These are phyloP conservation scores for Tenthredo livida DNA, from an alignment of 2,888 invertebrate genomes.

Conservation along the genomic window DNA sequence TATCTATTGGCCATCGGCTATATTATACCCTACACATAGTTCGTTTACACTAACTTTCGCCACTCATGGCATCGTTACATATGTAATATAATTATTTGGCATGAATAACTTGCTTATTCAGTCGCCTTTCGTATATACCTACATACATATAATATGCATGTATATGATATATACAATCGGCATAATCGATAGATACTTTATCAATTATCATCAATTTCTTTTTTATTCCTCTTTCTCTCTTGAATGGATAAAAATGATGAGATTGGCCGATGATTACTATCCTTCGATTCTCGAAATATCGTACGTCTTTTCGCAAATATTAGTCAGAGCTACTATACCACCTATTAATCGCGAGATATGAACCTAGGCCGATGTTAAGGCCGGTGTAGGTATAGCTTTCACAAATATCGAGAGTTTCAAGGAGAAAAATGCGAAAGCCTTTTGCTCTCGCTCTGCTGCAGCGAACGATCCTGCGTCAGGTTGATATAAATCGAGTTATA, in stretches of 20 bases:
- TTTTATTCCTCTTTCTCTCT: neutral
- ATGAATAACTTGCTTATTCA: neutral
- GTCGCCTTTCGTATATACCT: neutral
- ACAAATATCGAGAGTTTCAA: slow-evolving; percentile 50
- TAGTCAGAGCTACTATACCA: neutral
- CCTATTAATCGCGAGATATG: neutral
- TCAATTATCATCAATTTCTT: neutral
- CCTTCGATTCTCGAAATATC: neutral
- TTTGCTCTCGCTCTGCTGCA: slow-evolving; percentile 48
- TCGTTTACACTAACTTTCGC: slow-evolving; percentile 41
- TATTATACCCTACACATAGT: slow-evolving; percentile 40
- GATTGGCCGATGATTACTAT: neutral
- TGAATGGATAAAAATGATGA: too few relatives aligned
- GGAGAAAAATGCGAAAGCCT: slow-evolving; percentile 48
- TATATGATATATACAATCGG: neutral
- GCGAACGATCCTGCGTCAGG: neutral
- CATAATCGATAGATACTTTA: neutral
- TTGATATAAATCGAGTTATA: neutral
- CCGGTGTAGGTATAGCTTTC: slow-evolving; percentile 1
- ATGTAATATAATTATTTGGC: slow-evolving; percentile 28
- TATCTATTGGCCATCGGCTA: slow-evolving; percentile 48
- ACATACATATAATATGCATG: neutral
- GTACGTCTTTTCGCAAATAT: neutral
- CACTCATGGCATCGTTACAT: slow-evolving; percentile 43
- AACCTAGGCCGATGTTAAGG: neutral